Evolutionary conservation across 2,113 vertebrate species (phyloP).

Genomic region (Ameiurus melas): DNA sequence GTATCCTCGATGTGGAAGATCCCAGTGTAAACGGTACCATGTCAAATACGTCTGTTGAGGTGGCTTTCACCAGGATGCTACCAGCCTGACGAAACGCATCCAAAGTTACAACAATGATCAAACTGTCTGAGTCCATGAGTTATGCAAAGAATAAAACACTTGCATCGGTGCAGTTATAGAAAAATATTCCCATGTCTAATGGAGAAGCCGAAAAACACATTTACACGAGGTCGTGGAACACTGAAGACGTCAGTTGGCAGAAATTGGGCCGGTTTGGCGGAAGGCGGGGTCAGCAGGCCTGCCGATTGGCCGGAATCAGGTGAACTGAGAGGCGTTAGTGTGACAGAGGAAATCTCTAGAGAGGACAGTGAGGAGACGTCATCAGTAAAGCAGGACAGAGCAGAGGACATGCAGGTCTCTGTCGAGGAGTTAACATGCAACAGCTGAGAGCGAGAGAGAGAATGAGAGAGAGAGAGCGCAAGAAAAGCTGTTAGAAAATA

Average conservation of each 20-base stretch:
- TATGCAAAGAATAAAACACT: not conserved
- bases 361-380: constrained; percentile 73
- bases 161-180: not conserved
- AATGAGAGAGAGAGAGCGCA: constrained; percentile 55
- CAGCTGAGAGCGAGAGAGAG: constrained; percentile 62
- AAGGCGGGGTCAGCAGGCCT: constrained; percentile 74
- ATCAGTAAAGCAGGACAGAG: constrained; percentile 74
- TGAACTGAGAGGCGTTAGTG: constrained; percentile 76
- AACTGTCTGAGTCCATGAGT: not conserved
- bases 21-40: constrained; percentile 86
- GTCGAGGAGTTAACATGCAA: constrained; percentile 70
- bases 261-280: constrained; percentile 72
- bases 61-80: constrained; percentile 71
- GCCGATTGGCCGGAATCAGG: constrained; percentile 73
- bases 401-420: constrained; percentile 65
- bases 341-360: constrained; percentile 79
- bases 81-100: constrained; percentile 65
- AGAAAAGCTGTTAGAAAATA: constrained; percentile 46
- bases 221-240: constrained; percentile 76
- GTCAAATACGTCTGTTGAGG: constrained; percentile 85
- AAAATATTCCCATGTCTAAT: not conserved
- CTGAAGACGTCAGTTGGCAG: constrained; percentile 69
- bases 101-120: not conserved
- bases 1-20: constrained; percentile 73
- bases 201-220: constrained; percentile 23